These are phyloP conservation scores for Nephrocerus scutellatus DNA, from an alignment of 2,888 invertebrate genomes.

Conservation along the genomic window DNA sequence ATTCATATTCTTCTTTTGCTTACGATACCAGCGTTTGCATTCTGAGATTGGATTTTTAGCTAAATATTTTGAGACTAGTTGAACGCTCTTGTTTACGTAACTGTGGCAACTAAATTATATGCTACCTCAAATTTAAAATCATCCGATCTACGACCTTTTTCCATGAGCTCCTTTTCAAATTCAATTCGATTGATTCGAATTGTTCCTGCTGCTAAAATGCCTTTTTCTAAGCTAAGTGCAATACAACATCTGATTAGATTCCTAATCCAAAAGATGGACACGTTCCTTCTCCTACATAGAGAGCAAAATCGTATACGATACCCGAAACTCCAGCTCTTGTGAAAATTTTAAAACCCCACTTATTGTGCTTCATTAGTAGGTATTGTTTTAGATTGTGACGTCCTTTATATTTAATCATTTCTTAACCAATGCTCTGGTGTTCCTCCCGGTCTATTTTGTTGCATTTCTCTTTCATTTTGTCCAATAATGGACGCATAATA, in stretches of 20 bases:
- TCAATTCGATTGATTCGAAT: neutral
- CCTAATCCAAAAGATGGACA: conserved; percentile 9
- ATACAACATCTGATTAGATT: conserved; percentile 8
- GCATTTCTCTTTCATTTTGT: conserved; percentile 10
- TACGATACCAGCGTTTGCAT: conserved; percentile 21
- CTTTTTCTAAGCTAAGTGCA: conserved; percentile 4
- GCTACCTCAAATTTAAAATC: conserved; percentile 19
- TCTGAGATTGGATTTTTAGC: conserved; percentile 17
- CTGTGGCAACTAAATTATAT: conserved; percentile 20
- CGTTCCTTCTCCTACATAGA: conserved; percentile 14
- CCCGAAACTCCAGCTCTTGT: conserved; percentile 14
- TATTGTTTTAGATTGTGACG: conserved; percentile 9
- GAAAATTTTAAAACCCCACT: conserved; percentile 18
- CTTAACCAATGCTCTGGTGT: too few relatives aligned
- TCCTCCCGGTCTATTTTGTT: conserved; percentile 5
- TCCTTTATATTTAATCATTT: conserved; percentile 7
- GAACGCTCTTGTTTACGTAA: conserved; percentile 23
- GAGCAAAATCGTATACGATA: conserved; percentile 11
- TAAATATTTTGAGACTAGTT: conserved; percentile 20
- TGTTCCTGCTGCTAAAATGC: conserved; percentile 3
- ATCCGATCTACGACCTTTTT: conserved; percentile 18
- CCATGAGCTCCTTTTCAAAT: conserved; percentile 17
- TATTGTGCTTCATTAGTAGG: conserved; percentile 10
- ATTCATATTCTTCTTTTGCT: conserved; percentile 16
- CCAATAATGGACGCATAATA: conserved; percentile 11